Conservation (phyloP, 2,888 invertebrate species). For the Alentia gelatinosa region DNA sequence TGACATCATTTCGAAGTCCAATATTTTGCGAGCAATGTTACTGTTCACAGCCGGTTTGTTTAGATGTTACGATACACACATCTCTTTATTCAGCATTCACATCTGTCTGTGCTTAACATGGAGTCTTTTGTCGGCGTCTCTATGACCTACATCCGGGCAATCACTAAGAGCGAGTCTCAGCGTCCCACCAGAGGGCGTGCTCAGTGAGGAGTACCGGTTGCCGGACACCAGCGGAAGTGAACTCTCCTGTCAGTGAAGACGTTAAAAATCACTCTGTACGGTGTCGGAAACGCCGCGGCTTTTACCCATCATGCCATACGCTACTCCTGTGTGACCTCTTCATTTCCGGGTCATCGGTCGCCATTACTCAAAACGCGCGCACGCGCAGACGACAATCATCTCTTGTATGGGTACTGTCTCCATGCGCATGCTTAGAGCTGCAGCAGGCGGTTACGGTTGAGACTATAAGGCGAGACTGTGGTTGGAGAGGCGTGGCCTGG, state of each 20-base stretch:
- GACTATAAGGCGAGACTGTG: background rate
- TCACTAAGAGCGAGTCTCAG: too few relatives aligned
- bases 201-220: background rate
- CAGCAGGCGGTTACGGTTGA: too few relatives aligned
- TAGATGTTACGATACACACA: too few relatives aligned
- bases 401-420: background rate
- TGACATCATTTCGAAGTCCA: too few relatives aligned
- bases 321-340: conserved; percentile 8
- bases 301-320: conserved; percentile 43
- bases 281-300: conserved; percentile 1
- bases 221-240: background rate
- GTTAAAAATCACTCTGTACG: conserved; percentile 7
- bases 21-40: too few relatives aligned
- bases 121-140: too few relatives aligned
- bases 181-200: background rate
- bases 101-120: too few relatives aligned
- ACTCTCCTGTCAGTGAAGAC: conserved; percentile 32
- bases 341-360: conserved; percentile 13
- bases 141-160: too few relatives aligned
- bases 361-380: conserved; percentile 25
- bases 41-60: too few relatives aligned
- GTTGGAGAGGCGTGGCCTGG: background rate
- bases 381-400: background rate
- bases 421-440: background rate
- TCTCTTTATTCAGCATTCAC: too few relatives aligned